Base-by-base conservation (phyloP, 92 coral and sea anemone species). In the Porites cylindrica region DNA sequence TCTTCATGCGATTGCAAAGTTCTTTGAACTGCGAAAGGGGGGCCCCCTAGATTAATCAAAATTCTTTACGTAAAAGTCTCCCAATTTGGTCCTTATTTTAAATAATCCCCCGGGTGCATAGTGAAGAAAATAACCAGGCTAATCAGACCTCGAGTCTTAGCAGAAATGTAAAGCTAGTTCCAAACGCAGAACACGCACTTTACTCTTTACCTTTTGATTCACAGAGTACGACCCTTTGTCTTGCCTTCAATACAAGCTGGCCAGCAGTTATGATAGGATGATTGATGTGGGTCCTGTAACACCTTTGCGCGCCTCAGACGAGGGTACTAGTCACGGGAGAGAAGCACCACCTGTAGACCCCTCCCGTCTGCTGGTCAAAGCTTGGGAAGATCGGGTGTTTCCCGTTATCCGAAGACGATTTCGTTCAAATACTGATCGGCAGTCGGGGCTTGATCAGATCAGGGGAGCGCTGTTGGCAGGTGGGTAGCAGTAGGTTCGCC, bases 301-400 rank as follows among this genome's bases (percentile, higher is more conserved):
- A 50, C 95, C 86, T 23, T 72, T 97, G 88, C 82, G 78, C 43
- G 93, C 77, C n/a, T 93, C 79, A 65, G 94, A 93, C 23, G 90
- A 78, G 47, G 92, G 90, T 43, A 76, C 74, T 17, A 82, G 86
- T 32, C 80, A 63, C 43, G 74, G 77, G 24, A 88, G 72, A 75
- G 93, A 89, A 69, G 82, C 82, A 13, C 89, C 82, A 21, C 85
- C 92, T 32, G 90, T 80, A 83, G 98, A 88, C 83, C 99, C 99
- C 1, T 80, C 91, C 24, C 92, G 94, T 59, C 85, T 97, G 70
- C 90, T 97, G 6, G 96, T 97, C 47, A 97, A 95, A 86, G 97
- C 99, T n/a, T 97, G 99, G 99, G 99, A 97, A 86, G 96, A 96
- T n/a, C 93, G 88, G 50, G 99, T 97, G 51, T 97, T 97, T 83